phyloP scores from a whole-genome alignment of 1,140 invertebrate genomes.

The Plectrocnemia conspersa region DNA sequence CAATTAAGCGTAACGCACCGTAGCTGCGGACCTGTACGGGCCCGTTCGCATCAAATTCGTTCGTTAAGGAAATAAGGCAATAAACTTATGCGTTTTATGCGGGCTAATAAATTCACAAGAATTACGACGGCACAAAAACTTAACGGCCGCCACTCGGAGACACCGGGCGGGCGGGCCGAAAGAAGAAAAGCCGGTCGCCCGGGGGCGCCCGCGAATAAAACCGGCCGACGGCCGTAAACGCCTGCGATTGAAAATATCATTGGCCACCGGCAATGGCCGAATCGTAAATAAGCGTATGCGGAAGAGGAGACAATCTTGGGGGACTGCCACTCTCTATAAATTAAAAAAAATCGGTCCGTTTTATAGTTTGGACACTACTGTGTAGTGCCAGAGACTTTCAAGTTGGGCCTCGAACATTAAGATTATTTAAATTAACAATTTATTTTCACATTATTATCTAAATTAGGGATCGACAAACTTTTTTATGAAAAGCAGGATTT shows the following conservation, averaged over 20 bases:
- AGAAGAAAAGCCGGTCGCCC: background rate
- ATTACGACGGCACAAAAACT: slow-evolving; percentile 24
- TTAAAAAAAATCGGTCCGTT: no score
- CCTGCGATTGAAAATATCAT: slow-evolving; percentile 14
- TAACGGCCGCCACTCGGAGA: slow-evolving; percentile 6
- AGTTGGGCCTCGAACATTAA: no score
- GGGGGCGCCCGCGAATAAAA: slow-evolving; percentile 7
- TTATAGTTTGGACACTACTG: no score
- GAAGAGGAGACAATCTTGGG: no score
- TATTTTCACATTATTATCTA: no score
- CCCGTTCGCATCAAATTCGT: slow-evolving; percentile 10
- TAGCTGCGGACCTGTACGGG: no score
- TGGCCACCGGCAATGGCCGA: slow-evolving; percentile 15
- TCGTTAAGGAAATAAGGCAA: slow-evolving; percentile 27
- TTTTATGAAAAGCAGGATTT: no score
- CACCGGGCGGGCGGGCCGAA: background rate
- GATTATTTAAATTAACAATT: no score
- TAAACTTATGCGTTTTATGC: slow-evolving; percentile 27
- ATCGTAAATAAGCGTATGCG: slow-evolving; percentile 15
- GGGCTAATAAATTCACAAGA: slow-evolving; percentile 22
- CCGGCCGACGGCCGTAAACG: slow-evolving; percentile 7
- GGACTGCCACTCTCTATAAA: no score
- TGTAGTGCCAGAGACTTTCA: no score
- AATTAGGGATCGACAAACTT: no score
- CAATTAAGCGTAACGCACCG: no score